Conservation (phyloP, 2,797 vertebrate genomes). For the Cyprinella venusta region DNA sequence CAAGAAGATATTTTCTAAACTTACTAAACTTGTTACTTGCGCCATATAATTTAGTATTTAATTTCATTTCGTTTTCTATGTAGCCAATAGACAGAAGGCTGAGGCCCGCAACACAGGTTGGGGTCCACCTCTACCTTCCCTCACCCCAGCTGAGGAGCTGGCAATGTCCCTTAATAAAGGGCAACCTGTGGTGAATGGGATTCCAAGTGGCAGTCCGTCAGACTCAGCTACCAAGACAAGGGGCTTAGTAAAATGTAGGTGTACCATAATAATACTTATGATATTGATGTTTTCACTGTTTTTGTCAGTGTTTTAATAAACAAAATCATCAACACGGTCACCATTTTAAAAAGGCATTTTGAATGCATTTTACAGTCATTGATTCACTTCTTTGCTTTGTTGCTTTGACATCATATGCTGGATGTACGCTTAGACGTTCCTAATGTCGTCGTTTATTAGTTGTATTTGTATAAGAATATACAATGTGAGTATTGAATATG, state of each 20-base stretch:
- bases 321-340: neutral
- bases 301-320: too few relatives aligned
- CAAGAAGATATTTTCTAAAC: conserved; percentile 36
- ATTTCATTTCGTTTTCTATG: conserved; percentile 4
- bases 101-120: conserved; percentile 25
- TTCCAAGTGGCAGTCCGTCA: neutral
- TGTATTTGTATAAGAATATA: neutral
- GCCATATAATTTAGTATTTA: neutral
- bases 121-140: conserved; percentile 1
- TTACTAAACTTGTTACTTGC: neutral
- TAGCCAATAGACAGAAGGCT: conserved; percentile 41
- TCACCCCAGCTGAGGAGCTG: conserved; percentile 24
- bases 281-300: neutral
- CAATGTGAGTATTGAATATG: neutral
- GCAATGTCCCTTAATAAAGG: neutral
- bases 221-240: neutral
- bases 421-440: neutral
- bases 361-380: neutral
- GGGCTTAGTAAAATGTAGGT: conserved; percentile 31
- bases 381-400: neutral
- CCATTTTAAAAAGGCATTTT: neutral
- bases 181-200: neutral
- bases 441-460: neutral
- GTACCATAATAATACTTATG: conserved; percentile 13
- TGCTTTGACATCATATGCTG: neutral